These are phyloP conservation scores for Cosmopolites sordidus DNA, from an alignment of 2,888 invertebrate species.

Conservation along the genomic window DNA sequence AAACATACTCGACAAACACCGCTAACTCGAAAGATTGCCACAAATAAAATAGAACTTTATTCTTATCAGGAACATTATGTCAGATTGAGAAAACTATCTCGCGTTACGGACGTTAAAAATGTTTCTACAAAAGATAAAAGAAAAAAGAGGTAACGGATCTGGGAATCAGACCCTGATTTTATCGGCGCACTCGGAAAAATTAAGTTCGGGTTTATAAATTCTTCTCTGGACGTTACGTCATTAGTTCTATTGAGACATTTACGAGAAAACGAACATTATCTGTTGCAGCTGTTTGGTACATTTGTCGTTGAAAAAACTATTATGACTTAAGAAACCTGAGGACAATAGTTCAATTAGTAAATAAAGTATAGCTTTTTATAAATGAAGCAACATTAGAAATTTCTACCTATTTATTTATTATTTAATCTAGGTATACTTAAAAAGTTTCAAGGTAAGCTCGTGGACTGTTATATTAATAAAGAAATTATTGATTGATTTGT, in stretches of 20 bases:
- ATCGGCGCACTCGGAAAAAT: neutral
- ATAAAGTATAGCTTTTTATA: too few relatives aligned
- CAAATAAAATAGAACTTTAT: neutral
- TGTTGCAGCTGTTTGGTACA: conserved; percentile 13
- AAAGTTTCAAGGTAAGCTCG: too few relatives aligned
- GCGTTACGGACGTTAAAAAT: neutral
- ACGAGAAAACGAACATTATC: neutral
- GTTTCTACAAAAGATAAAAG: neutral
- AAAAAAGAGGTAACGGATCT: neutral
- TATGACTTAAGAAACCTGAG: too few relatives aligned
- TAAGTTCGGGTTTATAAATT: neutral
- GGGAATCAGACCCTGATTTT: neutral
- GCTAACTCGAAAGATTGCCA: neutral
- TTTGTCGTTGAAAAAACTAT: too few relatives aligned
- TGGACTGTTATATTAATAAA: too few relatives aligned
- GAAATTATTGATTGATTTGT: too few relatives aligned
- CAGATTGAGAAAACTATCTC: conserved; percentile 1
- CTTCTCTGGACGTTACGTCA: neutral
- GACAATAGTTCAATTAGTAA: too few relatives aligned
- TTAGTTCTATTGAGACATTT: neutral
- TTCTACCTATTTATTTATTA: too few relatives aligned
- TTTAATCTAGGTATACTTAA: too few relatives aligned
- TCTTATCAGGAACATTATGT: neutral
- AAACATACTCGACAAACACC: neutral
- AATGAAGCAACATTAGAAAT: too few relatives aligned